A percentile compares a stretch with the other conserved stretches of the same genome.
These are phyloP conservation scores for Drosophila austrosaltans DNA, from an alignment of 2,888 invertebrate species.

Conservation along the genomic window DNA sequence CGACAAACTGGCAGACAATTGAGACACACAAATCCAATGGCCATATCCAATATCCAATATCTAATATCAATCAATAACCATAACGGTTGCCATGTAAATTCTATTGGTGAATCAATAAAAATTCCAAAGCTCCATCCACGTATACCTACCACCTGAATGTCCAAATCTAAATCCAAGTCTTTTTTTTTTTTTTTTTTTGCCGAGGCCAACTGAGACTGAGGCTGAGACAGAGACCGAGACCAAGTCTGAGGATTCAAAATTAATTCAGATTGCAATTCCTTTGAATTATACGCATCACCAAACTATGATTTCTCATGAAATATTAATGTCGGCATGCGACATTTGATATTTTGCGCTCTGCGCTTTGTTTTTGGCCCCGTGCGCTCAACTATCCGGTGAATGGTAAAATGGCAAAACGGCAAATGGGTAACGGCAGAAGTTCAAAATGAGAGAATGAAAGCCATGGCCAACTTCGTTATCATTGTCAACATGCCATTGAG, in stretches of 20 bases:
- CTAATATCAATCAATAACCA: constrained; percentile 25
- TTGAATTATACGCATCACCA: constrained; percentile 77
- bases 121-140: constrained; percentile 24
- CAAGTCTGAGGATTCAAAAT: constrained; percentile 50
- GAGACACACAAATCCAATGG: background rate
- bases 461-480: constrained; percentile 74
- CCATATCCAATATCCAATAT: constrained; percentile 36
- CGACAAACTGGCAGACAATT: background rate
- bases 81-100: constrained; percentile 38
- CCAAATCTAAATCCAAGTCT: constrained; percentile 1
- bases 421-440: no score
- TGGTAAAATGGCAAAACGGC: no score
- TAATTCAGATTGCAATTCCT: constrained; percentile 76
- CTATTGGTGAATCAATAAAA: constrained; percentile 41
- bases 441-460: constrained; percentile 25
- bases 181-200: no score
- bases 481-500: constrained; percentile 77
- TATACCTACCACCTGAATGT: constrained; percentile 1
- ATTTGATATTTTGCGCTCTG: constrained; percentile 67
- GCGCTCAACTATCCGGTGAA: constrained; percentile 7
- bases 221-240: background rate
- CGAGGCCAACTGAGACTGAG: background rate
- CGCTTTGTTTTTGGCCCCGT: constrained; percentile 21
- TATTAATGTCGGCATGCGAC: constrained; percentile 74
- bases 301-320: constrained; percentile 77